A percentile compares a stretch with the other conserved stretches of the same genome.
phyloP scores from a whole-genome alignment of 2,113 vertebrate species.

The Mesocricetus auratus region DNA sequence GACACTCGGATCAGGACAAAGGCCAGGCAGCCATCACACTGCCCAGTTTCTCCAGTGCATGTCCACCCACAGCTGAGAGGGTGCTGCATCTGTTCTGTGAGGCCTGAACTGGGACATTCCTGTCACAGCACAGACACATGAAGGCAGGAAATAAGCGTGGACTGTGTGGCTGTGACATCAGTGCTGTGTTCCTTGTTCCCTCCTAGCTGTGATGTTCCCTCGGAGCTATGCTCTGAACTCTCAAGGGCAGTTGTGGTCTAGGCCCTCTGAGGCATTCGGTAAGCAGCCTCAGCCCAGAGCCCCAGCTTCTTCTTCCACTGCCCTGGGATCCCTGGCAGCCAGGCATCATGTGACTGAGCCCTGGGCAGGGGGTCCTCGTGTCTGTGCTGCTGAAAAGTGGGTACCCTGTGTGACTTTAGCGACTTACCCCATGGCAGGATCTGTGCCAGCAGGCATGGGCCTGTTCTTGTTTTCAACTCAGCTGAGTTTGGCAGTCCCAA shows the following conservation, averaged over 20 bases:
- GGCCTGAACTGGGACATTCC: neutral
- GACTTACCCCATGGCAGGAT: neutral
- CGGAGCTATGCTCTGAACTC: neutral
- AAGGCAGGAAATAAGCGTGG: neutral
- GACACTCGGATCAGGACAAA: neutral
- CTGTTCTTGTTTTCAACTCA: neutral
- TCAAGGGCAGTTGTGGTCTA: neutral
- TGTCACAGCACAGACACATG: neutral
- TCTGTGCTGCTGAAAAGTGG: neutral
- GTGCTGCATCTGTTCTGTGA: fast-evolving
- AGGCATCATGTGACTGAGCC: neutral
- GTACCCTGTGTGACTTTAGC: neutral
- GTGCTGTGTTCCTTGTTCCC: fast-evolving
- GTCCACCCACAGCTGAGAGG: fast-evolving
- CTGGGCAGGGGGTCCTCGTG: neutral
- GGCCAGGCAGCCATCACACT: neutral
- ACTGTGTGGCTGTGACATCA: neutral
- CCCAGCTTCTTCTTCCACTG: neutral
- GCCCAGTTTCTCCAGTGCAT: neutral
- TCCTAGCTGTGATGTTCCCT: neutral
- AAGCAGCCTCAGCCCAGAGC: neutral
- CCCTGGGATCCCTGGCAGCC: neutral
- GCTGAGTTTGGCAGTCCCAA: neutral
- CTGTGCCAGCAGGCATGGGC: neutral
- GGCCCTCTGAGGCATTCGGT: neutral